Conservation (phyloP, 2,113 vertebrate genomes). For the Chascanopsetta lugubris region DNA sequence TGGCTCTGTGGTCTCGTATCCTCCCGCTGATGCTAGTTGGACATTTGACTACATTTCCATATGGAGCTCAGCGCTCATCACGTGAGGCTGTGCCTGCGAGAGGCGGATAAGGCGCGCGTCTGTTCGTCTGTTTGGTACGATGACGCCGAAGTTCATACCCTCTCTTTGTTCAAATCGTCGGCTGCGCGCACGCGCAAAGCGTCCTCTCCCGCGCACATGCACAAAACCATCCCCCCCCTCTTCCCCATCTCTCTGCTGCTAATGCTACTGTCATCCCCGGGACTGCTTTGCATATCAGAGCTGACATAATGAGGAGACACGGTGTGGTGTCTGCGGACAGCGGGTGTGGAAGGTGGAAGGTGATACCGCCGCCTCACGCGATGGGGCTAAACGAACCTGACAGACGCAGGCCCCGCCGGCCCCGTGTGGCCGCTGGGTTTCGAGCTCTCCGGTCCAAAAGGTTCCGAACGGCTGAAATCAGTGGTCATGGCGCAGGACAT, state of each 20-base stretch:
- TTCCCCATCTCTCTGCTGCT: not conserved
- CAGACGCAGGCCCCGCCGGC: slow-evolving; percentile 17
- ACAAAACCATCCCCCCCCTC: slow-evolving; percentile 8
- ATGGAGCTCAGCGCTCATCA: slow-evolving; percentile 25
- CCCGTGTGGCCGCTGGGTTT: slow-evolving; percentile 19
- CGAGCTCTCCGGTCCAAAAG: slow-evolving; percentile 12
- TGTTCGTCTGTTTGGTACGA: slow-evolving; percentile 3
- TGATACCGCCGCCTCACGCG: slow-evolving; percentile 48
- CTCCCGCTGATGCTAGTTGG: slow-evolving; percentile 54
- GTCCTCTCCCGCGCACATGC: not conserved
- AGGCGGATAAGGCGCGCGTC: slow-evolving; percentile 31
- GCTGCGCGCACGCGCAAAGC: slow-evolving; percentile 17
- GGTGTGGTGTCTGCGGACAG: slow-evolving; percentile 50
- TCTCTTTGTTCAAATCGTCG: slow-evolving; percentile 38
- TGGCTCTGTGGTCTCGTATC: slow-evolving; percentile 27
- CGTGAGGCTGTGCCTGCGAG: slow-evolving; percentile 25
- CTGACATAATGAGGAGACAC: slow-evolving; percentile 59
- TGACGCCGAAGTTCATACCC: slow-evolving; percentile 23
- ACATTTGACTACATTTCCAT: slow-evolving; percentile 77
- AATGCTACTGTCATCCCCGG: slow-evolving; percentile 25
- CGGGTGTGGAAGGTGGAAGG: slow-evolving; percentile 59
- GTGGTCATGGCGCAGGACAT: not conserved
- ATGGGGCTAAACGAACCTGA: slow-evolving; percentile 41
- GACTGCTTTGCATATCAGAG: slow-evolving; percentile 63
- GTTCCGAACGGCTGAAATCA: slow-evolving; percentile 1